Base-by-base conservation (phyloP, 2,797 vertebrate species). In the Emys orbicularis region DNA sequence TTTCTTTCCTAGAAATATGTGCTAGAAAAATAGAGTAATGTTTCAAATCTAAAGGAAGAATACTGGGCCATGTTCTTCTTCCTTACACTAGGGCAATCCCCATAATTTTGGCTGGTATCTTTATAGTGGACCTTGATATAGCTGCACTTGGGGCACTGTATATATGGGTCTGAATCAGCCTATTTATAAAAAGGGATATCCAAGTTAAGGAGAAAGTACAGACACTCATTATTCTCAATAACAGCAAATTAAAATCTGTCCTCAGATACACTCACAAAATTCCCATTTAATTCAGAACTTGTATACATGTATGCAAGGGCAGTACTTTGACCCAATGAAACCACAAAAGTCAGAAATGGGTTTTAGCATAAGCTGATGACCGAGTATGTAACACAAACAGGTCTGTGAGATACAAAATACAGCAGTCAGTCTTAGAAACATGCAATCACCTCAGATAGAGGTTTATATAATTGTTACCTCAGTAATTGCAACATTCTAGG, bases 171-270 rank as follows among this genome's bases (percentile, higher is more conserved):
- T 56, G 10, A 41, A 9, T 80, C 13, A 61, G 37, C 37, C 31
- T 13, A 77, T 47, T 57, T 79, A 87, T 90, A 94, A 87, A n/a
- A 54, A 54, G 9, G 6, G 7, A 31, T 87, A 76, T 12, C 84
- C 52, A 31, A 54, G 83, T 90, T 95, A 91, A 87, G 90, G 86
- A 91, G 92, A 93, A 15, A 81, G 44, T 41, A 68, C 19, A 83
- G 79, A 61, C 90, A 91, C 34, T 83, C 83, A 92, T 92, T 89
- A 88, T 83, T 88, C 52, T 86, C 86, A 29, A 91, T 90, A 91
- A 92, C 87, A 81, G 57, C 56, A 83, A 5, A 10, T 34, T 83
- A 79, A 0, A 0, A 53, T 34, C 50, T 87, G 85, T 79, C 5
- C n/a, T 52, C 49, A 52, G 27, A 79, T n/a, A 21, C 50, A 72